Percentiles rank a stretch among this genome's conserved stretches.
These are phyloP conservation scores for Sebastiscus tertius DNA, from an alignment of 2,797 vertebrate species.

Conservation along the genomic window DNA sequence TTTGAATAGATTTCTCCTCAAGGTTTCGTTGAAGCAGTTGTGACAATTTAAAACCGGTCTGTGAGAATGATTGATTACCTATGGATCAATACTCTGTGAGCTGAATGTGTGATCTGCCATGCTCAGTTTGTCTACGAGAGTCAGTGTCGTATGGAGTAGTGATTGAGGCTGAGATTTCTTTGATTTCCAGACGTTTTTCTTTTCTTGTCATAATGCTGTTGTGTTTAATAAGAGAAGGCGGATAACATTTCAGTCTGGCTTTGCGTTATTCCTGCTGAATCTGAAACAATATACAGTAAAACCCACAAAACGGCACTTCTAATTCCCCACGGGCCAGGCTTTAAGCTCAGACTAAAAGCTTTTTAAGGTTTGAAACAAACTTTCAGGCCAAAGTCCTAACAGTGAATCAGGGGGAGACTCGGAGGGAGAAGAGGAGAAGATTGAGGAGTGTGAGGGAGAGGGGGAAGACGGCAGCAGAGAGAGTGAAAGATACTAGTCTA, in stretches of 20 bases:
- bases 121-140: neutral
- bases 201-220: neutral
- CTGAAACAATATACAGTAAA: neutral
- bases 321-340: neutral
- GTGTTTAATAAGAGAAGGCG: neutral
- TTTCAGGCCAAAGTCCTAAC: neutral
- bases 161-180: slow-evolving; percentile 17
- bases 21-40: neutral
- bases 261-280: slow-evolving; percentile 7
- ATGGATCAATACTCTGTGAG: neutral
- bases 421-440: neutral
- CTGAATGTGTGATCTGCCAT: neutral
- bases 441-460: neutral
- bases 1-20: neutral
- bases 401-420: neutral
- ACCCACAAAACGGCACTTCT: slow-evolving; percentile 6
- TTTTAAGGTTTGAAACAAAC: slow-evolving; percentile 7
- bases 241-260: neutral
- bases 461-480: neutral
- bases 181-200: neutral
- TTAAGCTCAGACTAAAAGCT: slow-evolving; percentile 13
- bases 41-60: neutral
- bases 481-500: neutral
- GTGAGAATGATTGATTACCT: slow-evolving; percentile 15
- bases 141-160: neutral